Conservation (phyloP, 2,797 vertebrate genomes). For the Euphonia xanthogaster region DNA sequence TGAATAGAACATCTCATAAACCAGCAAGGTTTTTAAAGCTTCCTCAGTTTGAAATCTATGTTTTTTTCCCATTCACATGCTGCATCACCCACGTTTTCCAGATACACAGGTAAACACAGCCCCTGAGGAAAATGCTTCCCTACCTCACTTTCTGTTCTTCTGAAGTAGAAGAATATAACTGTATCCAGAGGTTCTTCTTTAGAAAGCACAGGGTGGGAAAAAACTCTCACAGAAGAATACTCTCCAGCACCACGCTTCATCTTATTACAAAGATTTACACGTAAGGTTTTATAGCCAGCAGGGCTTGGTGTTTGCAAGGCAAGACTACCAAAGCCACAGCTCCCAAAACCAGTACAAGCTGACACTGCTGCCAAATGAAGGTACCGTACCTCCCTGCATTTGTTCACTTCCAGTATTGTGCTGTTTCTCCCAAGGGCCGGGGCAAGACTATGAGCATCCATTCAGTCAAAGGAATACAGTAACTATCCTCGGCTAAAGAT, state of each 20-base stretch:
- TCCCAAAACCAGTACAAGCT: accelerated
- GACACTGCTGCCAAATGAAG: not conserved
- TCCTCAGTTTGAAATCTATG: not conserved
- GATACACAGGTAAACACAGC: not conserved
- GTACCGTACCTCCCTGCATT: not conserved
- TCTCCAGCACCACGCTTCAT: accelerated
- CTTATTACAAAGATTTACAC: not conserved
- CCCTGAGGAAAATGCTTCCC: not conserved
- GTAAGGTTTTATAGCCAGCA: accelerated
- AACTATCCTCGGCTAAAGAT: not conserved
- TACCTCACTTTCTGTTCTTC: not conserved
- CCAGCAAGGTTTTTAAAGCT: not conserved
- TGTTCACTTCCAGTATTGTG: not conserved
- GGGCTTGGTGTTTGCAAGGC: not conserved
- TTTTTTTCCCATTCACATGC: not conserved
- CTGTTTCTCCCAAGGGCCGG: not conserved
- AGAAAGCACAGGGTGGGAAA: not conserved
- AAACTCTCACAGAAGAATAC: not conserved
- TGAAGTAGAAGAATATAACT: not conserved
- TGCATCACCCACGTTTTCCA: not conserved
- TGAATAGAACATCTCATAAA: not conserved
- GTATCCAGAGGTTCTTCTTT: not conserved
- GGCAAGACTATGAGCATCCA: not conserved
- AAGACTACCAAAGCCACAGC: not conserved
- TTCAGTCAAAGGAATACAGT: not conserved